phyloP scores from a whole-genome alignment of 2,888 invertebrate species.

The Chymomyza caudatula region DNA sequence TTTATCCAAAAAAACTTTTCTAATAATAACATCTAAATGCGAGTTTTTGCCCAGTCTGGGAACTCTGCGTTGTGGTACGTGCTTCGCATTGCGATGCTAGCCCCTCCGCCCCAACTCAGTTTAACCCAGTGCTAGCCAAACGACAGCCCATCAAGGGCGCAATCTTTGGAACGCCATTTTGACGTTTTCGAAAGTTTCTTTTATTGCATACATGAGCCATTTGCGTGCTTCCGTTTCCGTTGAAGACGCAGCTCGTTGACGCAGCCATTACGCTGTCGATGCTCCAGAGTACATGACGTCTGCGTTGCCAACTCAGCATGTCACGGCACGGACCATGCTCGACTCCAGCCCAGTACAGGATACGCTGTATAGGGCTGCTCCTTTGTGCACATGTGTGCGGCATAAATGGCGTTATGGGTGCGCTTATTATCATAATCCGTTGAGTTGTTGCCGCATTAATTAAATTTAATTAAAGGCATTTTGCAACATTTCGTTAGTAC shows the following conservation, averaged over 20 bases:
- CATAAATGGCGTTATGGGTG: conserved; percentile 63
- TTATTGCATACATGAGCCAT: conserved; percentile 75
- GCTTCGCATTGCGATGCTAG: conserved; percentile 58
- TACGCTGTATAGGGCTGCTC: neutral
- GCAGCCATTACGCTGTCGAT: conserved; percentile 65
- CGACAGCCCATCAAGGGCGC: conserved; percentile 58
- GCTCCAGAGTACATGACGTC: conserved; percentile 49
- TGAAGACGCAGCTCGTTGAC: conserved; percentile 63
- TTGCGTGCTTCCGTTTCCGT: conserved; percentile 64
- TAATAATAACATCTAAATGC: conserved; percentile 73
- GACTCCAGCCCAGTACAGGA: neutral
- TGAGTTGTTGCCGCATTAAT: conserved; percentile 73
- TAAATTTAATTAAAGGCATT: conserved; percentile 76
- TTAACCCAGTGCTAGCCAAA: neutral
- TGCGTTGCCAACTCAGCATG: too few relatives aligned
- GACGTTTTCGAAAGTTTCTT: conserved; percentile 73
- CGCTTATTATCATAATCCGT: conserved; percentile 75
- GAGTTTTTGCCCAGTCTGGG: conserved; percentile 49
- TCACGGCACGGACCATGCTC: neutral
- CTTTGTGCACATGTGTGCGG: conserved; percentile 55
- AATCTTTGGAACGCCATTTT: conserved; percentile 70
- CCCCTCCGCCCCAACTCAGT: neutral
- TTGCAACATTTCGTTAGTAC: conserved; percentile 63
- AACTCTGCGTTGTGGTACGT: conserved; percentile 48
- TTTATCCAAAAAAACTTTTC: conserved; percentile 61